Base-by-base conservation (phyloP, 2,888 invertebrate species). In the Drosophila nigricruria region DNA sequence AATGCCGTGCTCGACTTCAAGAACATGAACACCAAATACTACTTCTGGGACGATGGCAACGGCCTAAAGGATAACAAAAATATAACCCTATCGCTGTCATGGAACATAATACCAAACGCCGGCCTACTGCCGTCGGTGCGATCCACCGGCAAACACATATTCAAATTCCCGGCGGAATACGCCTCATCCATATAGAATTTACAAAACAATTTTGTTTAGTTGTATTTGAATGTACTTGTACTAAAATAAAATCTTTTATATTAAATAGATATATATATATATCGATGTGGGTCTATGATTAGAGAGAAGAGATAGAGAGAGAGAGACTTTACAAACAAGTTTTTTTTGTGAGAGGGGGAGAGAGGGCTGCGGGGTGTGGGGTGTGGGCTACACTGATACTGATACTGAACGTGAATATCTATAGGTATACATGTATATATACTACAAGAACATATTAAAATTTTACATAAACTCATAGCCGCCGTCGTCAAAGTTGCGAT, bases 41-140 rank as follows among this genome's bases (percentile, higher is more conserved):
- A 99, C 92, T 99, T 99, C 94, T 98, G 98, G 97, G 99, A 99
- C 94, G 99, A 99, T 94, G 99, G 99, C 70, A 97, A 97, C 93
- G 98, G 99, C 84, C 94, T 99, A 57, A 97, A 95, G 92, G 97
- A 96, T 66, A 98, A 99, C 93, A 95, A 96, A 91, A 99, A 99
- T 92, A 96, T 99, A 16, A 98, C 98, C 0, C 94, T 99, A 66
- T 97, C 96, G n/a, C 93, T 99, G 42, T 97, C 98, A 0, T 99
- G 98, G 98, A 99, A 99, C 93, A 97, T 99, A 70, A 98, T 99
- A 86, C 99, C 99, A 30, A 99, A 99, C 93, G 98, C 99, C 75
- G 99, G 99, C 45, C 94, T 98, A 62, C 93, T 99, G 81, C 98
- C 98, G 25, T 97, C 97, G 89, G 95, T 98, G 54, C 95, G 95